Evolutionary conservation across 2,797 vertebrate species (phyloP), one percentile per base, ranked within the genome.

Genomic region (Anisognathus igniventris): DNA sequence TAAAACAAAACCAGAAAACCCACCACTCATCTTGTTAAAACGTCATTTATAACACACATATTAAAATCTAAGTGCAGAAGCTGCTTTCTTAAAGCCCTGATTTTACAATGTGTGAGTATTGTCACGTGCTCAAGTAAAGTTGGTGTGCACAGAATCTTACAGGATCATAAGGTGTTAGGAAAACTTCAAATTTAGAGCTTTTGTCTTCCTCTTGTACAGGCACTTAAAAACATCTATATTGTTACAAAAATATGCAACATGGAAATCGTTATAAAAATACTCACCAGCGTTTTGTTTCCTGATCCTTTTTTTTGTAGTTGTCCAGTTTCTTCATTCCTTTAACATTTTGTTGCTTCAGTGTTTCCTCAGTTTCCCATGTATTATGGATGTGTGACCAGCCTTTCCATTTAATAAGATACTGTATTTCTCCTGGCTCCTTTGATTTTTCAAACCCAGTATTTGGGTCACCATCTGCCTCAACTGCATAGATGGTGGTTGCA

Each of bases 361-460:
- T 98, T 84, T 99, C 99, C 95, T 99, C 99, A 2, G 99, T 99
- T 97, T 99, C 99, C 99, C 99, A 99, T 23, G 99, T 99, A 90
- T 99, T 99, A 95, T 99, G 99, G 92, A 99, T 99, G 95, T 99
- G 99, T 30, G 99, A 99, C 99, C 99, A 99, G 66, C 99, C 99
- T 98, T 99, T 99, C 99, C 99, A 99, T 97, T 99, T 99, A 82
- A 99, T 99, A 95, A 99, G 98, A 97, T 99, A 99, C 91, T 99
- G 99, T 86, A 97, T 82, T 9, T 99, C 99, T 70, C 98, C 99
- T 30, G 97, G 88, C 93, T 99, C 99, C 94, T 98, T 99, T 96
- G 96, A 98, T 65, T 98, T 97, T 89, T 98, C 98, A 95, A 98
- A 99, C 92, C 97, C 98, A 79, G 85, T 67, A 95, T 99, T 99